These are phyloP conservation scores for Lissonota sp. DNA, from an alignment of 2,888 invertebrate species.

Conservation along the genomic window DNA sequence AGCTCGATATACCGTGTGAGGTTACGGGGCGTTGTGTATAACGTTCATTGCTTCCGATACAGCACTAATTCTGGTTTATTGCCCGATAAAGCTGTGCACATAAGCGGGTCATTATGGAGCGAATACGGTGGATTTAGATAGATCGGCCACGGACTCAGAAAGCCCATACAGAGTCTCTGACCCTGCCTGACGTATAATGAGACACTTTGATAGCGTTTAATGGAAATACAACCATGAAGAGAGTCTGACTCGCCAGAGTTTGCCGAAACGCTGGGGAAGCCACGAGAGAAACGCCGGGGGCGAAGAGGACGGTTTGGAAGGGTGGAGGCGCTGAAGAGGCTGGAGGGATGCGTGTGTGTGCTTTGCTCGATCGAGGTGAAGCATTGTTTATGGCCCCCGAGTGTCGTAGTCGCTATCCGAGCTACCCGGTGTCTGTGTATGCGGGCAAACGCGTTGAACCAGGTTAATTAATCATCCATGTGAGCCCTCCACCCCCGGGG, in stretches of 20 bases:
- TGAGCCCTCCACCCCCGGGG: conserved; percentile 18
- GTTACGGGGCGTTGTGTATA: not conserved
- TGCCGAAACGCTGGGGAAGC: conserved; percentile 52
- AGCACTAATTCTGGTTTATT: conserved; percentile 74
- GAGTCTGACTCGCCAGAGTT: conserved; percentile 55
- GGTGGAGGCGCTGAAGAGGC: not conserved
- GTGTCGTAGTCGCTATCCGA: conserved; percentile 47
- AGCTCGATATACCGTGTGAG: conserved; percentile 17
- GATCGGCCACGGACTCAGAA: not conserved
- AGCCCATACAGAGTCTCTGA: conserved; percentile 47
- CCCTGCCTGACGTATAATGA: conserved; percentile 73
- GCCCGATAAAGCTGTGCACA: conserved; percentile 69
- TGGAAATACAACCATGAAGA: conserved; percentile 73
- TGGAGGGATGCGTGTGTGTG: conserved; percentile 2
- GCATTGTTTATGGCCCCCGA: conserved; percentile 57
- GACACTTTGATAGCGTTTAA: conserved; percentile 80
- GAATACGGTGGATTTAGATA: conserved; percentile 20
- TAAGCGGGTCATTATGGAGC: conserved; percentile 69
- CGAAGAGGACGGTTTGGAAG: not conserved
- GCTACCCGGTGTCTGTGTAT: conserved; percentile 15
- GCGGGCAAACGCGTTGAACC: conserved; percentile 24
- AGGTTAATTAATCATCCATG: conserved; percentile 64
- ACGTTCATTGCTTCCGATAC: conserved; percentile 63
- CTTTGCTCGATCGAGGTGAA: conserved; percentile 53
- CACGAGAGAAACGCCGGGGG: not conserved